Conservation (phyloP, 2,797 vertebrate genomes). For the Perodicticus potto region DNA sequence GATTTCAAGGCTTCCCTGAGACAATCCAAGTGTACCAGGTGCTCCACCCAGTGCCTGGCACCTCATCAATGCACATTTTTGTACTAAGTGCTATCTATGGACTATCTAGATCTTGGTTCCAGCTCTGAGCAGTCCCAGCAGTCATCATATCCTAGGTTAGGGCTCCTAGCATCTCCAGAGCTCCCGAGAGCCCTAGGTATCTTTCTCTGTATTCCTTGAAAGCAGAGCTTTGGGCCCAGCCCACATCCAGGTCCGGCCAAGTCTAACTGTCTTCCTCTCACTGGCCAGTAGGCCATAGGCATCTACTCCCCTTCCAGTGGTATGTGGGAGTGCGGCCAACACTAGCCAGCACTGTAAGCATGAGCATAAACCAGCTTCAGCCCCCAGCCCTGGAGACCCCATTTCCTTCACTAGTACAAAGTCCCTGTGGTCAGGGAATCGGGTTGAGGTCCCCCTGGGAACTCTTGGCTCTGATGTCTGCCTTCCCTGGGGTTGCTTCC, state of each 20-base stretch:
- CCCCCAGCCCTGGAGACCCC: background rate
- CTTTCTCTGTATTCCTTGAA: slow-evolving; percentile 3
- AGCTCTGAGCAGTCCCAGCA: slow-evolving; percentile 57
- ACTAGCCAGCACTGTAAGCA: background rate
- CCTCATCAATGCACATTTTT: slow-evolving; percentile 62
- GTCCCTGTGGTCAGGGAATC: background rate
- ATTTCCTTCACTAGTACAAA: slow-evolving; percentile 1
- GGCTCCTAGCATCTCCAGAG: background rate
- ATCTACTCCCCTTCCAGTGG: slow-evolving; percentile 27
- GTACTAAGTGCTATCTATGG: slow-evolving; percentile 78
- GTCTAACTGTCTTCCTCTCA: background rate
- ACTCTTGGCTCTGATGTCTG: slow-evolving; percentile 19
- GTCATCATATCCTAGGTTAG: background rate
- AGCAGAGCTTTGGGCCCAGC: slow-evolving; percentile 15
- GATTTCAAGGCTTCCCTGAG: slow-evolving; percentile 82
- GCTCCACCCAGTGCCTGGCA: slow-evolving; percentile 61
- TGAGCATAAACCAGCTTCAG: slow-evolving; percentile 24
- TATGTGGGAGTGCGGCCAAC: background rate
- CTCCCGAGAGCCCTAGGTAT: background rate
- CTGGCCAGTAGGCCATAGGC: background rate
- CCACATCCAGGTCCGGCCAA: background rate
- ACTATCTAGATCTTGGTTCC: slow-evolving; percentile 67
- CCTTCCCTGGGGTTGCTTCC: slow-evolving; percentile 26
- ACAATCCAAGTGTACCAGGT: slow-evolving; percentile 72
- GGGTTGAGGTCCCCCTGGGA: background rate